Conservation (phyloP, 37 sponge, comb jelly and placozoan species). For the Aphrocallistes beatrix region DNA sequence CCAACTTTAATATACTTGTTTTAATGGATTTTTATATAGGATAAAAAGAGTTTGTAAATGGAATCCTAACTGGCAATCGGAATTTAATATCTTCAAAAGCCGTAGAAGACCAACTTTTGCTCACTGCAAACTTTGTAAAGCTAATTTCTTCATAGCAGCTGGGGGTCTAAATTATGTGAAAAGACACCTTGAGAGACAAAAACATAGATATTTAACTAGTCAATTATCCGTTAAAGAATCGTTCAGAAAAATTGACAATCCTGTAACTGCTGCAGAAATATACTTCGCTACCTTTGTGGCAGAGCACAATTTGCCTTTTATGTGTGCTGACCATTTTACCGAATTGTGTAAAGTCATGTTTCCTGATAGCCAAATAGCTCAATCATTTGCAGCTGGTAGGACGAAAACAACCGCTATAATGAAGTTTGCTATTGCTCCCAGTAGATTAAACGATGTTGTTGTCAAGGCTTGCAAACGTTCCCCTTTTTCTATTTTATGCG, state of each 20-base stretch:
- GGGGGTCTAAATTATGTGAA: constrained; percentile 38
- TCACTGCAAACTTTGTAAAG: constrained; percentile 15
- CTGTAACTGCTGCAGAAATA: too few species aligned
- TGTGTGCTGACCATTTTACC: constrained; percentile 27
- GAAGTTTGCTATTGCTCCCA: constrained; percentile 22
- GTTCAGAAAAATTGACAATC: too few species aligned
- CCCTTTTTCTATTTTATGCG: background rate
- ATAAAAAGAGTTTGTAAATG: too few species aligned
- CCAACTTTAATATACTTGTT: too few species aligned
- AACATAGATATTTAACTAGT: too few species aligned
- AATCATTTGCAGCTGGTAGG: constrained; percentile 21
- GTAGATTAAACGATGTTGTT: background rate
- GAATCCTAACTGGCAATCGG: too few species aligned
- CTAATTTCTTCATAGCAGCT: constrained; percentile 23
- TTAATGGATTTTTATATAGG: too few species aligned
- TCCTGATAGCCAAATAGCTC: constrained; percentile 33
- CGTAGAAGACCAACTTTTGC: constrained; percentile 20
- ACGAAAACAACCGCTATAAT: constrained; percentile 30
- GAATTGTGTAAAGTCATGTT: constrained; percentile 33
- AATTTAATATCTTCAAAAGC: background rate
- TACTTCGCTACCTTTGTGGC: too few species aligned
- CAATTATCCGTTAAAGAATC: too few species aligned
- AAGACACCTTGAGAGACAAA: constrained; percentile 29
- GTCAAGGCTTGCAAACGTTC: background rate
- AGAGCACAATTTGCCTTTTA: constrained; percentile 31